These are phyloP conservation scores for Apodemus speciosus DNA, from an alignment of 2,113 vertebrate genomes.

Conservation along the genomic window DNA sequence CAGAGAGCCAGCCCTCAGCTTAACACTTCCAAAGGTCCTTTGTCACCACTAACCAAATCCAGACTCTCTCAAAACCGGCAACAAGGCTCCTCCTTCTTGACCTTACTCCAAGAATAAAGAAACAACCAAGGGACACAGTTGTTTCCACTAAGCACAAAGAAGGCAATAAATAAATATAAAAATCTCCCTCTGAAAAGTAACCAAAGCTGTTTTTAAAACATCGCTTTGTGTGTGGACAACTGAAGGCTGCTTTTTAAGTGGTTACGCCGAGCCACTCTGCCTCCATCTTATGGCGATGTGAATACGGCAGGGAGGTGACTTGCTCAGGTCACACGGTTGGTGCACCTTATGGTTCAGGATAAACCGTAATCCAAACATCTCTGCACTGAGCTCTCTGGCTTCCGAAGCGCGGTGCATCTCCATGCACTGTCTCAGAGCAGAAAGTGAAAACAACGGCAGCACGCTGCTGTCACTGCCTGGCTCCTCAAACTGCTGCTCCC, in stretches of 20 bases:
- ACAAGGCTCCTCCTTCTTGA: not conserved
- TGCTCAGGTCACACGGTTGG: not conserved
- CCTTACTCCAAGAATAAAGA: not conserved
- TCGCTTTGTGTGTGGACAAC: not conserved
- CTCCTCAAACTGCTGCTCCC: not conserved
- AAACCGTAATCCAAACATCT: not conserved
- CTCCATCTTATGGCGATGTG: not conserved
- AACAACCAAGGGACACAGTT: not conserved
- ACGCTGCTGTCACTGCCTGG: not conserved
- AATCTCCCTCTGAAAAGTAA: slow-evolving; percentile 16
- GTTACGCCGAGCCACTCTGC: not conserved
- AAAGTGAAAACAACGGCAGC: not conserved
- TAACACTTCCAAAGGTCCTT: not conserved
- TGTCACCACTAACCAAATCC: not conserved
- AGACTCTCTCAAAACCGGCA: not conserved
- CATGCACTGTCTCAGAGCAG: not conserved
- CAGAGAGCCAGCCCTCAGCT: not conserved
- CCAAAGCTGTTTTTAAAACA: not conserved
- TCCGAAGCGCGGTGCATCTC: not conserved
- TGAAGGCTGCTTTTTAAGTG: not conserved
- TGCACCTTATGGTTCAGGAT: not conserved
- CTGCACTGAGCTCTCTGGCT: not conserved
- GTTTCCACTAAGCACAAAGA: not conserved
- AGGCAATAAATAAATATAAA: not conserved
- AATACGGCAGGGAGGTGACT: not conserved